Percentiles rank a stretch among this genome's conserved stretches.
phyloP scores from a whole-genome alignment of 2,888 invertebrate genomes.

The Papilio gigon region DNA sequence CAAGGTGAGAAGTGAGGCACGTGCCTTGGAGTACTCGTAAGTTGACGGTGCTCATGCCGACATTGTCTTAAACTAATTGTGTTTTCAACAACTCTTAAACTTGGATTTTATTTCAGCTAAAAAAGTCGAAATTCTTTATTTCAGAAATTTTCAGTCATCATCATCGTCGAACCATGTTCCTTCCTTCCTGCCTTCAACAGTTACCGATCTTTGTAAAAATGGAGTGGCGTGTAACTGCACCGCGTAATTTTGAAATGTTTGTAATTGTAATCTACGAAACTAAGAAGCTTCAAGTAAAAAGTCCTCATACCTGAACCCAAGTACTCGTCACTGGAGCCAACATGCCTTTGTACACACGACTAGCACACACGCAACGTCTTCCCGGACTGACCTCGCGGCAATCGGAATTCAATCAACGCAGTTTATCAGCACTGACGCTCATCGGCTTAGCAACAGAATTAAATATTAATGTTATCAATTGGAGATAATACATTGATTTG shows the following conservation, averaged over 20 bases:
- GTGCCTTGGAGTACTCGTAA: neutral
- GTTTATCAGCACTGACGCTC: slow-evolving; percentile 18
- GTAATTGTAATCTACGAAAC: neutral
- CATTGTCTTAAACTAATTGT: slow-evolving; percentile 8
- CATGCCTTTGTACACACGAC: slow-evolving; percentile 53
- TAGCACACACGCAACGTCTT: slow-evolving; percentile 38
- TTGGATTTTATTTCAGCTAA: neutral
- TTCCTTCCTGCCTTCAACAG: too few relatives aligned
- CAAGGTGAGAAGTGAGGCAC: slow-evolving; percentile 21
- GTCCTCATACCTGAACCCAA: slow-evolving; percentile 58
- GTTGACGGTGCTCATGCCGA: neutral
- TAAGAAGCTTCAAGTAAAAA: neutral
- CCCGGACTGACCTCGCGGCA: slow-evolving; percentile 42
- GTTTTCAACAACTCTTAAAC: neutral
- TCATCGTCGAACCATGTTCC: too few relatives aligned
- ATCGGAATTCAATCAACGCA: neutral
- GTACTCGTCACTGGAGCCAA: slow-evolving; percentile 58
- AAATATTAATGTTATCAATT: slow-evolving; percentile 25
- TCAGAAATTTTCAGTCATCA: neutral
- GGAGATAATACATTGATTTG: slow-evolving; percentile 23
- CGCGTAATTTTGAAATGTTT: too few relatives aligned
- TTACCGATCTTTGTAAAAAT: too few relatives aligned
- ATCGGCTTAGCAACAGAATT: slow-evolving; percentile 25
- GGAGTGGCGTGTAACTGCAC: too few relatives aligned
- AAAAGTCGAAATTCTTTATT: neutral